Base-by-base conservation (phyloP, 2,797 vertebrate genomes). In the Hoplostethus mediterraneus region DNA sequence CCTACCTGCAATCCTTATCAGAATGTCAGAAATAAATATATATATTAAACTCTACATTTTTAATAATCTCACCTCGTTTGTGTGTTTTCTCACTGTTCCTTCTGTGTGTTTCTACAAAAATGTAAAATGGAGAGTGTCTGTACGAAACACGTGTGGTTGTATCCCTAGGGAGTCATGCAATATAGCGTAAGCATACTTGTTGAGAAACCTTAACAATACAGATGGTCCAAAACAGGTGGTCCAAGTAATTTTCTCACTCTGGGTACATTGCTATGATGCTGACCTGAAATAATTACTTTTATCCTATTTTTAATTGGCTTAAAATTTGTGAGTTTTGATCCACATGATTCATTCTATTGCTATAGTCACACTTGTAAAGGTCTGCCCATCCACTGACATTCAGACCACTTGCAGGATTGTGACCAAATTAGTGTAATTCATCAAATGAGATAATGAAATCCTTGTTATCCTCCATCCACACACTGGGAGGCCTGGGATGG, bases 31-130 rank as follows among this genome's bases (percentile, higher is more conserved):
- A 93, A 93, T 93, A 93, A 92, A 90, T 83, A 87, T 73, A 89
- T 93, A 94, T 94, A 95, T 95, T 94, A 95, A 95, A 95, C 90
- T 94, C 87, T 94, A 95, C 91, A 91, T 95, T 95, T 95, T 81
- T 95, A 93, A 94, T 92, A 92, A 91, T 75, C 76, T 67, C 67
- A 67, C 21, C 67, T 89, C 57, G 70, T 78, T 63, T 57, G 30
- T 73, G 83, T 84, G 69, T 64, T 80, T 63, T 87, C 84, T 82
- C 38, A 68, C 28, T 78, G n/a, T 64, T 66, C 28, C 28, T 66
- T 47, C 42, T 61, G 11, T 68, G 28, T 62, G 49, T 70, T 25
- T 69, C 38, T 44, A 21, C 60, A n/a, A 51, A 56, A 40, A 40
- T 38, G 36, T 38, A 21, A 21, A 21, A 21, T 36, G 49, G 5